Evolutionary conservation across 2,888 invertebrate species (phyloP), one percentile per base, ranked within the genome.

Genomic region (Erpobdella octoculata): DNA sequence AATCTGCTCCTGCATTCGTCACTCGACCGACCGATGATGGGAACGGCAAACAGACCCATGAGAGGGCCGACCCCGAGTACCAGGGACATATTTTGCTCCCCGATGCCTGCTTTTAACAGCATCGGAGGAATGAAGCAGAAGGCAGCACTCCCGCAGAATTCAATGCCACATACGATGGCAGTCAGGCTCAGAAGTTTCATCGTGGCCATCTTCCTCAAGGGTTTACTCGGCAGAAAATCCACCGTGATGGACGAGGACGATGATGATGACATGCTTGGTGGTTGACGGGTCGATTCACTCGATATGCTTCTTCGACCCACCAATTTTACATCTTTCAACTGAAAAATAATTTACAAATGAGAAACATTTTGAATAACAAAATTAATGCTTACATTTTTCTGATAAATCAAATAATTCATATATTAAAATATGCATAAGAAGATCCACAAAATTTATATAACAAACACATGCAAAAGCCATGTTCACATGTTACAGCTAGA

Each of bases 71-170:
- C 76, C 15, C 85, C 85, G 18, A 85, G 77, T 5, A 85, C 78
- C 59, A 84, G 79, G 67, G 83, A 83, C 82, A 85, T 84, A 70
- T 80, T 77, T 67, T 81, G 79, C 74, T 85, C 84, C 9, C 79
- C 78, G 73, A 84, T 81, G 12, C 85, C 85, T 18, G 81, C 79
- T 75, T 85, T 85, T 46, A 85, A 79, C 46, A 85, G 75, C 78
- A 85, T 79, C 2, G 85, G 85, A 3, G 85, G 85, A 72, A 85
- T 82, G 77, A 84, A 85, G 15, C 84, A 83, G 77, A 85, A 85
- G 35, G 84, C 85, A 35, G 84, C 84, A 76, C 83, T 84, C 36
- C 84, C 83, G 73, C 83, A 83, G 59, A 85, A 81, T 78, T 85
- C 85, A 46, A 85, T 80, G 6, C 85, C 85, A 76, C 84, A 85